A percentile compares a stretch with the other conserved stretches of the same genome.
These are phyloP conservation scores for Caenorhabditis becei DNA, from an alignment of 2,888 invertebrate species.

Conservation along the genomic window DNA sequence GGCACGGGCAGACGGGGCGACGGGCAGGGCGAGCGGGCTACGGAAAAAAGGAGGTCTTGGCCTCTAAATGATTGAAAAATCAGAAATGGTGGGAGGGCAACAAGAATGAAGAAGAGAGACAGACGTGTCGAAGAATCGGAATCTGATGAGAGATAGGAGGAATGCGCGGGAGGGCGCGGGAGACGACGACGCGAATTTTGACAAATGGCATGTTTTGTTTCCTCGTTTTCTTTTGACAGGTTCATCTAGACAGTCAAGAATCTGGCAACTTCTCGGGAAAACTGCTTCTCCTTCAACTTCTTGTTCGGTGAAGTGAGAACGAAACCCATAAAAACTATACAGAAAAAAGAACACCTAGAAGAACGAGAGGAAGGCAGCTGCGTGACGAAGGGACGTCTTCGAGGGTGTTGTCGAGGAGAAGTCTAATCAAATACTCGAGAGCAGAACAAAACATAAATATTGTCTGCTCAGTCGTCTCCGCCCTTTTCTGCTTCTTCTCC, in stretches of 20 bases:
- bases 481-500: constrained; percentile 7
- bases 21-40: neutral
- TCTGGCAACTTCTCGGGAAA: neutral
- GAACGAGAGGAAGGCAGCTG: neutral
- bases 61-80: constrained; percentile 37
- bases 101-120: constrained; percentile 8
- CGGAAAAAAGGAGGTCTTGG: constrained; percentile 11
- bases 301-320: too few relatives aligned
- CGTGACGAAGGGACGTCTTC: neutral
- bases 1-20: neutral
- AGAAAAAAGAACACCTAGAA: neutral
- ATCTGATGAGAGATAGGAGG: constrained; percentile 7
- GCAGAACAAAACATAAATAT: constrained; percentile 43
- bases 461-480: constrained; percentile 13
- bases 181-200: constrained; percentile 11
- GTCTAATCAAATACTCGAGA: constrained; percentile 52
- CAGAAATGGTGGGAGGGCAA: neutral
- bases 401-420: constrained; percentile 17
- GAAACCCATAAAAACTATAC: too few relatives aligned
- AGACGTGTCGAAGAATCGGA: constrained; percentile 7
- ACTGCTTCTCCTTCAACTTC: neutral
- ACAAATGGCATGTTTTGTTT: constrained; percentile 3
- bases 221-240: constrained; percentile 8
- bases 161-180: neutral
- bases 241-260: constrained; percentile 7